These are phyloP conservation scores for Bubo bubo DNA, from an alignment of 2,113 vertebrate genomes.

Conservation along the genomic window DNA sequence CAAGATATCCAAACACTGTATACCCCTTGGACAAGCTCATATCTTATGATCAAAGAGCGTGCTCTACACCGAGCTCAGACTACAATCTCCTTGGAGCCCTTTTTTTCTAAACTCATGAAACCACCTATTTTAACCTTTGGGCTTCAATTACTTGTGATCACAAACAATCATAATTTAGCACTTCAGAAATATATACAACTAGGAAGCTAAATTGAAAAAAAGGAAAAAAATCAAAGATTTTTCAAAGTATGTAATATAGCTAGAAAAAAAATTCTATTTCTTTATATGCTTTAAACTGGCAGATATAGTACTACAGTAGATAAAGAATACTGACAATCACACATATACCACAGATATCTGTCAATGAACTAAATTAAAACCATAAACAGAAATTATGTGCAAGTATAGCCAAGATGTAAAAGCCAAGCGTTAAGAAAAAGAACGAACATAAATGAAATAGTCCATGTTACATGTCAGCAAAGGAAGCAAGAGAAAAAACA, in stretches of 20 bases:
- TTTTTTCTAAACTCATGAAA: neutral
- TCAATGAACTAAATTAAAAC: neutral
- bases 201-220: neutral
- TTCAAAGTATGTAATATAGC: neutral
- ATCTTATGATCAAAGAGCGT: neutral
- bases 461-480: neutral
- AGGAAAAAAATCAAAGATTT: neutral
- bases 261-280: neutral
- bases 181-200: neutral
- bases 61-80: neutral
- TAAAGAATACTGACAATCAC: neutral
- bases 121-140: neutral
- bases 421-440: neutral
- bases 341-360: neutral
- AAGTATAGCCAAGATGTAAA: neutral
- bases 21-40: neutral
- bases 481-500: neutral
- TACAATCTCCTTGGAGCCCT: neutral
- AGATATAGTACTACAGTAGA: neutral
- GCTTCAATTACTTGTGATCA: neutral
- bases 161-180: neutral
- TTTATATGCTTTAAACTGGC: neutral
- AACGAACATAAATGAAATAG: neutral
- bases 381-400: neutral
- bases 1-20: neutral